Evolutionary conservation across 2,888 invertebrate species (phyloP), one percentile per base, ranked within the genome.

Genomic region (Drosophila emarginata): DNA sequence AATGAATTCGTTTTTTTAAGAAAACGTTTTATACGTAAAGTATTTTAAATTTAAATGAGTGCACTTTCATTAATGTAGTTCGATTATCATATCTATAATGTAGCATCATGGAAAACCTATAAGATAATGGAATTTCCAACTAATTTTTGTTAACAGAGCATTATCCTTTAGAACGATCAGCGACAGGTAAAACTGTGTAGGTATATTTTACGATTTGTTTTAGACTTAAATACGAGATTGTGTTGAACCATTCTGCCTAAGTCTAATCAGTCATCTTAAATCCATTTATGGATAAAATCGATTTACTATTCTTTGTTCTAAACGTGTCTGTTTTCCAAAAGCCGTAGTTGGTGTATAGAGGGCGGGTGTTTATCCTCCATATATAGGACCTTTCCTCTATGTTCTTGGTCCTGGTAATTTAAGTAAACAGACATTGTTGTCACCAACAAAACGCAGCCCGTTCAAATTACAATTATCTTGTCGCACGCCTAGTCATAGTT

Each of bases 381-480:
- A 21, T 21, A 45, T 18, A 45, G 18, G 45, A 21, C 45, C 45
- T 21, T 45, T 21, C 67, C 67, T 67, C 65, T 53, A 11, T 36
- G 51, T 59, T 60, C 67, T 57, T 7, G 32, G 67, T 77, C 40
- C 53, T 60, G 57, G 63, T 61, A 62, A 53, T 61, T 78, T 57
- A 40, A 15, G 65, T 72, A 67, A 76, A 75, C 70, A 72, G 78
- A 75, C 65, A 70, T 32, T 76, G 54, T 63, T 67, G 73, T 64
- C 64, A 37, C 15, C 15, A 45, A 28, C 53, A 60, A 40, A 59
- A 59, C 23, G 64, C 61, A 58, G 64, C 45, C 37, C 61, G 67
- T 64, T 50, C 15, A 74, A 68, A 77, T 79, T 68, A 63, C 65
- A 62, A 77, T 79, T 75, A 60, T 60, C 72, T 77, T 67, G 67